A percentile compares a stretch with the other conserved stretches of the same genome.
Evolutionary conservation across 2,797 vertebrate species (phyloP).

Genomic region (Anguilla megastoma): DNA sequence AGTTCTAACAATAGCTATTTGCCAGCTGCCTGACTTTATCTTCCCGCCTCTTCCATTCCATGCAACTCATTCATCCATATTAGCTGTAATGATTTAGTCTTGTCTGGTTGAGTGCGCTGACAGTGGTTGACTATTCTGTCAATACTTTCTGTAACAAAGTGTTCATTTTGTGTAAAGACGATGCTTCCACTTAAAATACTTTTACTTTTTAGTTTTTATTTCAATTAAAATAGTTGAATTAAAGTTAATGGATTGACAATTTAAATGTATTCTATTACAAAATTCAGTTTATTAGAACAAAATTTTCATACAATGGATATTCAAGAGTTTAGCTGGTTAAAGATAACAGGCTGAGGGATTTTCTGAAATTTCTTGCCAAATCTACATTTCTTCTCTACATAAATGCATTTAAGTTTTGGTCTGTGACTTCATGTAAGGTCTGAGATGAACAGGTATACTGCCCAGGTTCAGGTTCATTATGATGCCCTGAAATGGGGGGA

Average conservation of each 20-base stretch:
- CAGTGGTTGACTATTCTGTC: neutral
- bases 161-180: neutral
- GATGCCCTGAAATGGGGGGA: too few species aligned
- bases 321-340: neutral
- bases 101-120: neutral
- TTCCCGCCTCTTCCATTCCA: too few species aligned
- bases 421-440: neutral
- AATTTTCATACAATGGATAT: neutral
- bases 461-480: neutral
- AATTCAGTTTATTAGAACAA: neutral
- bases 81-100: neutral
- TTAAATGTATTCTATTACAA: neutral
- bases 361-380: neutral
- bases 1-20: neutral
- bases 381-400: too few species aligned
- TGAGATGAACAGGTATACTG: neutral
- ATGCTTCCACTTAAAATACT: neutral
- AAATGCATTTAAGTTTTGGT: neutral
- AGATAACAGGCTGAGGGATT: neutral
- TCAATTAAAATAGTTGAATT: neutral
- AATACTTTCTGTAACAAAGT: neutral
- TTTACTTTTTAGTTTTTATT: neutral
- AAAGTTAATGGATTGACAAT: neutral
- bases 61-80: neutral
- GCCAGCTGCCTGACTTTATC: neutral